A percentile compares a stretch with the other conserved stretches of the same genome.
Conservation (phyloP, 2,888 invertebrate genomes). For the Mongoloraphidia duomilia region DNA sequence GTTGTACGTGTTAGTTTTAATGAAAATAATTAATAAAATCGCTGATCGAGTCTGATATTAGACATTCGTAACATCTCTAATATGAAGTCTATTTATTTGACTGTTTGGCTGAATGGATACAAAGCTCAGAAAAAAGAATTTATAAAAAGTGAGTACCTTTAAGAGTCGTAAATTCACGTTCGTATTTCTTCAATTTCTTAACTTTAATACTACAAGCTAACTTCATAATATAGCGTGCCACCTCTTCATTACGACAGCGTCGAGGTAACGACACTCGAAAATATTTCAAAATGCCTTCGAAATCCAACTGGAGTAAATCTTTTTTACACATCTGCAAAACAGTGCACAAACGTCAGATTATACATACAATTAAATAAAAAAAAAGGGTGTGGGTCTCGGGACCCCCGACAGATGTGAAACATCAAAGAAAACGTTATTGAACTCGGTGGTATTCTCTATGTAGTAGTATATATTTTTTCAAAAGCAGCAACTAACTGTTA, state of each 20-base stretch:
- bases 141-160: constrained; percentile 41
- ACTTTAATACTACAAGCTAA: constrained; percentile 83
- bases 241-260: constrained; percentile 83
- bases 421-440: no score
- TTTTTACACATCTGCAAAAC: constrained; percentile 57
- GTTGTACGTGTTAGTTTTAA: no score
- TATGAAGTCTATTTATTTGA: not conserved
- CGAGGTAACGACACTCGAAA: constrained; percentile 95
- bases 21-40: no score
- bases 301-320: constrained; percentile 84
- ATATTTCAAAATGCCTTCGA: constrained; percentile 95
- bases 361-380: no score
- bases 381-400: no score
- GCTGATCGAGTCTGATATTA: no score
- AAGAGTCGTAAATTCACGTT: constrained; percentile 70
- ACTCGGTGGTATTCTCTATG: no score
- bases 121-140: constrained; percentile 5
- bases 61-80: no score
- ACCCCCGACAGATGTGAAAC: no score
- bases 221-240: constrained; percentile 78
- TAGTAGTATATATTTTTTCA: no score
- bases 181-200: constrained; percentile 87
- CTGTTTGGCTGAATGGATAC: constrained; percentile 3
- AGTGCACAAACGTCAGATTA: no score
- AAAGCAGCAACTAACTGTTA: no score